Conservation (phyloP, 2,113 vertebrate species). For the Camelus bactrianus region DNA sequence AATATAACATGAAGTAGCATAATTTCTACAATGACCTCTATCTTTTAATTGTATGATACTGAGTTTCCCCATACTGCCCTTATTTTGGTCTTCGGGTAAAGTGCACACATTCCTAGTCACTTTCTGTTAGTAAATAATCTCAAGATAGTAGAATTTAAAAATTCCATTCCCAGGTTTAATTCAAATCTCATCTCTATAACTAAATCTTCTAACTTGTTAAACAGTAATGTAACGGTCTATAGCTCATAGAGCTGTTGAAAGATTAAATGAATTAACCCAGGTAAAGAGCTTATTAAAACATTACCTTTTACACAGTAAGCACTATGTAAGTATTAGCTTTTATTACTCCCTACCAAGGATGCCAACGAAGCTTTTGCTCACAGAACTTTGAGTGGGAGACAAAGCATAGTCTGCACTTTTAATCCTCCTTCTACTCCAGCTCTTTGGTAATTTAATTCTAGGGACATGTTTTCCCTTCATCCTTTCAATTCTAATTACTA, state of each 20-base stretch:
- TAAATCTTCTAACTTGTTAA: constrained; percentile 3
- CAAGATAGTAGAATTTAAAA: background rate
- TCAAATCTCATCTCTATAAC: background rate
- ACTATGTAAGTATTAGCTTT: background rate
- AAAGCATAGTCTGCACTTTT: background rate
- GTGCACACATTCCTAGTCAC: background rate
- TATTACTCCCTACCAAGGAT: background rate
- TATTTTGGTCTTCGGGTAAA: background rate
- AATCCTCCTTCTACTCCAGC: background rate
- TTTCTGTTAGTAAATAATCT: background rate
- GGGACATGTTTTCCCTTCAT: background rate
- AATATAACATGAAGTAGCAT: background rate
- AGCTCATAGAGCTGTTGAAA: background rate
- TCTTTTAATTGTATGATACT: background rate
- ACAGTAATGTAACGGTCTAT: background rate
- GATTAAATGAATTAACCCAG: background rate
- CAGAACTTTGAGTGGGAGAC: background rate
- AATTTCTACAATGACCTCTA: background rate
- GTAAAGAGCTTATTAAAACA: background rate
- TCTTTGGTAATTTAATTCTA: background rate
- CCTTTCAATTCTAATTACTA: background rate
- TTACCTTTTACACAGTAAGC: background rate
- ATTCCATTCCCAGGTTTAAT: background rate
- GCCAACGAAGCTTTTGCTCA: background rate
- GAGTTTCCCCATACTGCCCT: background rate